These are phyloP conservation scores for Hipparchia sbordonii DNA, from an alignment of 2,888 invertebrate species.

Conservation along the genomic window DNA sequence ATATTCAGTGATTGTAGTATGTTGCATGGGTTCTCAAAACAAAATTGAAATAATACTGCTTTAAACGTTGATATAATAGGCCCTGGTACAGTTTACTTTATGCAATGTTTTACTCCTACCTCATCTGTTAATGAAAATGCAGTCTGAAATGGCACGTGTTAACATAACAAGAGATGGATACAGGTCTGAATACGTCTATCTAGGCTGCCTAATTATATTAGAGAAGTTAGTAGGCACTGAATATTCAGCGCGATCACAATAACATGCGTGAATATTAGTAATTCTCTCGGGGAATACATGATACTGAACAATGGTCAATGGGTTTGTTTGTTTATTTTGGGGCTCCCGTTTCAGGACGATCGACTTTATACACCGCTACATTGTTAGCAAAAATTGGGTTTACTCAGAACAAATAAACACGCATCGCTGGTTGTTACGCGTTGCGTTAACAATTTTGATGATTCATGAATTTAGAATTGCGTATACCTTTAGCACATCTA, in stretches of 20 bases:
- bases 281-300: constrained; percentile 51
- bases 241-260: background rate
- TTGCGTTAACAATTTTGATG: constrained; percentile 32
- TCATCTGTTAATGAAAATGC: background rate
- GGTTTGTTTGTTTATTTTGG: constrained; percentile 68
- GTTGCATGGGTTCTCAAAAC: too few species aligned
- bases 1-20: too few species aligned
- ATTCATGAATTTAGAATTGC: background rate
- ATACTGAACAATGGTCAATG: constrained; percentile 46
- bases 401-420: constrained; percentile 46
- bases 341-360: constrained; percentile 47
- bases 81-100: too few species aligned
- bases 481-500: background rate
- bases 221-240: background rate
- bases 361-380: constrained; percentile 54
- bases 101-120: too few species aligned
- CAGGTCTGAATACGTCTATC: background rate
- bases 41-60: too few species aligned
- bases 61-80: too few species aligned
- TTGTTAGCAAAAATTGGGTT: constrained; percentile 69
- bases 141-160: background rate
- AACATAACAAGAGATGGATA: background rate
- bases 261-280: constrained; percentile 13
- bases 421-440: constrained; percentile 27
- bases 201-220: background rate